Conservation (phyloP, 1,140 invertebrate species). For the Rhopalosiphum maidis region DNA sequence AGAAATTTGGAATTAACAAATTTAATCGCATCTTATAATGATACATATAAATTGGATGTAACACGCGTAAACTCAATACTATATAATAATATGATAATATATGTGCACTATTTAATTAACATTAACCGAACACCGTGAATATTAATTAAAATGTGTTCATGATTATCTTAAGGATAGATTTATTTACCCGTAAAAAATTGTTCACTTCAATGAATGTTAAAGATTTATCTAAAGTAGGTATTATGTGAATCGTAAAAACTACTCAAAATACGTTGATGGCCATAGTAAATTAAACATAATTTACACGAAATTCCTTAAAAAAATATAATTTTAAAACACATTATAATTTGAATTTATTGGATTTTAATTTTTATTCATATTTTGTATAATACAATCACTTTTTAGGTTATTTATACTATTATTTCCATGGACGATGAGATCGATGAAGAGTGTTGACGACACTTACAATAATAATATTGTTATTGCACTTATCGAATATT, state of each 20-base stretch:
- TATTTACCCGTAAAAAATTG: not conserved
- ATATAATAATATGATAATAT: not conserved
- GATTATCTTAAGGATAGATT: not conserved
- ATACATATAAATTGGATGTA: not conserved
- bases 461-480: not conserved
- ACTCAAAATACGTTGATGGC: not conserved
- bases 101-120: slow-evolving; percentile 2
- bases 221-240: not conserved
- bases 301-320: not conserved
- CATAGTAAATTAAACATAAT: not conserved
- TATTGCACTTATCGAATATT: not conserved
- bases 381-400: too few species aligned
- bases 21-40: slow-evolving; percentile 11
- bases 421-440: too few species aligned
- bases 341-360: not conserved
- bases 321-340: not conserved
- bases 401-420: too few species aligned
- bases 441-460: too few species aligned
- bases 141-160: not conserved
- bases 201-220: not conserved
- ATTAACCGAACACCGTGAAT: slow-evolving; percentile 11
- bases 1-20: not conserved
- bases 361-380: not conserved
- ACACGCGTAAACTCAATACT: not conserved
- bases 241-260: not conserved